These are phyloP conservation scores for Oppia nitens DNA, from an alignment of 1,140 invertebrate genomes.

Conservation along the genomic window DNA sequence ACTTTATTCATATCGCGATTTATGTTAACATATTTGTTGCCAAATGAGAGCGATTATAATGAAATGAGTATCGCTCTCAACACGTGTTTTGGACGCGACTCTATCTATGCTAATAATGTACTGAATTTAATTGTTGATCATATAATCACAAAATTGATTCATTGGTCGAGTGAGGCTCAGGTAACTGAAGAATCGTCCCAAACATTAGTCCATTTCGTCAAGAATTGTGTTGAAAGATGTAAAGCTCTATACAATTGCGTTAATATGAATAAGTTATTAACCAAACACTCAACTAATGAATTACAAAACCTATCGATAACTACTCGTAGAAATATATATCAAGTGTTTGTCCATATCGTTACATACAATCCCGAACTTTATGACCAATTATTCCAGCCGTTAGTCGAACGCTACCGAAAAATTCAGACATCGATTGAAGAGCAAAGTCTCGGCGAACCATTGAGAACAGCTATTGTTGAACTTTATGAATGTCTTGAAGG, in stretches of 20 bases:
- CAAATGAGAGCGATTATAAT: slow-evolving; percentile 45
- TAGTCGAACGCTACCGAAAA: slow-evolving; percentile 1
- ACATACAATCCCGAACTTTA: background rate
- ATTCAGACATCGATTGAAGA: background rate
- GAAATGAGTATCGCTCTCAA: slow-evolving; percentile 39
- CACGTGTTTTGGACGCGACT: slow-evolving; percentile 42
- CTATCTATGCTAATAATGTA: slow-evolving; percentile 32
- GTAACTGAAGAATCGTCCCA: slow-evolving; percentile 4
- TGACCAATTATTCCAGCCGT: slow-evolving; percentile 8
- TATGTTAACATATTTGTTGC: slow-evolving; percentile 53
- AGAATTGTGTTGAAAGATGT: slow-evolving; percentile 6
- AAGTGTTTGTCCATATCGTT: slow-evolving; percentile 8
- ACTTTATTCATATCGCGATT: slow-evolving; percentile 65
- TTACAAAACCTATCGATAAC: background rate
- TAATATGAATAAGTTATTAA: slow-evolving; percentile 1
- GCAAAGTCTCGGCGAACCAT: slow-evolving; percentile 1
- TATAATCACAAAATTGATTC: slow-evolving; percentile 39
- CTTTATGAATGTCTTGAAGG: slow-evolving; percentile 12
- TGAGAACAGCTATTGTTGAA: slow-evolving; percentile 7
- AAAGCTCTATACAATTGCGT: slow-evolving; percentile 8
- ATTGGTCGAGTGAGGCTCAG: slow-evolving; percentile 38
- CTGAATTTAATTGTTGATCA: slow-evolving; percentile 44
- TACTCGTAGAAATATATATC: slow-evolving; percentile 1
- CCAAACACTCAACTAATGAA: background rate
- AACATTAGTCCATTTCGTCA: slow-evolving; percentile 3